Percentiles rank a stretch among this genome's conserved stretches.
phyloP scores from a whole-genome alignment of 2,113 vertebrate genomes.

The Chloebia gouldiae region DNA sequence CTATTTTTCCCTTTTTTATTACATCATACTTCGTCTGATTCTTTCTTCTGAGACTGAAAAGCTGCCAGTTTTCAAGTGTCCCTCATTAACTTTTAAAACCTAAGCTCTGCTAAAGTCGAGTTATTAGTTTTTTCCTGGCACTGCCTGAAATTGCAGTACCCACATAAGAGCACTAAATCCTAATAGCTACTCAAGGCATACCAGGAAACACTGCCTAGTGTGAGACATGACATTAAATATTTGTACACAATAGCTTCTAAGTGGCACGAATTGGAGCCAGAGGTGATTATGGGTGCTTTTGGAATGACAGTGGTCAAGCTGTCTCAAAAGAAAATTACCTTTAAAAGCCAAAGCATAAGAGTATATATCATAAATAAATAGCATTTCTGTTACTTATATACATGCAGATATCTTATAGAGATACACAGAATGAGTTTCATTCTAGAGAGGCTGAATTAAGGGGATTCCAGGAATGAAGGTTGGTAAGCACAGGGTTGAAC shows the following conservation, averaged over 20 bases:
- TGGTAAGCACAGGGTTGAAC: neutral
- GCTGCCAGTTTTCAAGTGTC: conserved; percentile 64
- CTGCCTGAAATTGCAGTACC: conserved; percentile 19
- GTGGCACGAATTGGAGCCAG: neutral
- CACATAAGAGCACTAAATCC: conserved; percentile 18
- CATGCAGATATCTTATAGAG: neutral
- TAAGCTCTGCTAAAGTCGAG: conserved; percentile 44
- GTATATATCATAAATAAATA: neutral
- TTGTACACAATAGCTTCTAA: neutral
- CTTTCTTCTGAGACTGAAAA: conserved; percentile 34
- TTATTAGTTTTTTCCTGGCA: conserved; percentile 66
- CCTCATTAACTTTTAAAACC: conserved; percentile 64
- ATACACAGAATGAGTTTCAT: neutral
- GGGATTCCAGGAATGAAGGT: neutral
- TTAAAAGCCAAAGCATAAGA: neutral
- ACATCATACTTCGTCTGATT: neutral
- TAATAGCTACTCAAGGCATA: conserved; percentile 23
- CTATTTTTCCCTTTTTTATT: neutral
- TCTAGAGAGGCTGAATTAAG: neutral
- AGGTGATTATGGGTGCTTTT: neutral
- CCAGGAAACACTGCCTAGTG: neutral
- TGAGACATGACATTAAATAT: neutral
- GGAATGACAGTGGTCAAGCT: neutral
- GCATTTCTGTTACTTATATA: neutral
- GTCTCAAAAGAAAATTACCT: neutral